A percentile compares a stretch with the other conserved stretches of the same genome.
phyloP scores from a whole-genome alignment of 2,888 invertebrate genomes.

The Sarcophaga rosellei region DNA sequence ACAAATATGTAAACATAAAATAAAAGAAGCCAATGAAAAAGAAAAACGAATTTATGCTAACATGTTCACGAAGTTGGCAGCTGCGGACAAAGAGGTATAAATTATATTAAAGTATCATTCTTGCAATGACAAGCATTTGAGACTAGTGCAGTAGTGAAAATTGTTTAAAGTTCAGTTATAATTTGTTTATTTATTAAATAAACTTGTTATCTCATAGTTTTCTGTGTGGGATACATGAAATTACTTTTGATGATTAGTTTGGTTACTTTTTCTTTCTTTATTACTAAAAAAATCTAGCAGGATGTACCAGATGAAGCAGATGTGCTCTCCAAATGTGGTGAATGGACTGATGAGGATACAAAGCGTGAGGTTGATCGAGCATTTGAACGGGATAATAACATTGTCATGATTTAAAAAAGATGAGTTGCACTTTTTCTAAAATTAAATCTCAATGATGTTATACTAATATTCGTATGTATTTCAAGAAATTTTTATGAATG shows the following conservation, averaged over 20 bases:
- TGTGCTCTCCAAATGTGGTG: conserved; percentile 78
- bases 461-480: neutral
- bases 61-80: conserved; percentile 97
- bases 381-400: conserved; percentile 77
- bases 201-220: neutral
- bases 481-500: neutral
- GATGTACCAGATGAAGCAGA: conserved; percentile 75
- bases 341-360: conserved; percentile 79
- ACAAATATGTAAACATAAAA: conserved; percentile 86
- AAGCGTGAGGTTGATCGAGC: conserved; percentile 78
- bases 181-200: conserved; percentile 1
- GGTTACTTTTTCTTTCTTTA: neutral
- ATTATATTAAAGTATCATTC: neutral
- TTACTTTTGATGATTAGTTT: neutral
- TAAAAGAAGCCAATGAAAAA: conserved; percentile 88
- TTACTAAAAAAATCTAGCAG: conserved; percentile 65
- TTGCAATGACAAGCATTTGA: neutral
- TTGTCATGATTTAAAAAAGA: conserved; percentile 77
- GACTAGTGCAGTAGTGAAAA: neutral
- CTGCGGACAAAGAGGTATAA: conserved; percentile 88
- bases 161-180: neutral
- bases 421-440: neutral
- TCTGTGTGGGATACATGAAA: neutral
- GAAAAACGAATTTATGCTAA: conserved; percentile 95
- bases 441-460: neutral